A percentile compares a stretch with the other conserved stretches of the same genome.
Evolutionary conservation across 2,888 invertebrate species (phyloP).

Genomic region (Tubulanus polymorphus): DNA sequence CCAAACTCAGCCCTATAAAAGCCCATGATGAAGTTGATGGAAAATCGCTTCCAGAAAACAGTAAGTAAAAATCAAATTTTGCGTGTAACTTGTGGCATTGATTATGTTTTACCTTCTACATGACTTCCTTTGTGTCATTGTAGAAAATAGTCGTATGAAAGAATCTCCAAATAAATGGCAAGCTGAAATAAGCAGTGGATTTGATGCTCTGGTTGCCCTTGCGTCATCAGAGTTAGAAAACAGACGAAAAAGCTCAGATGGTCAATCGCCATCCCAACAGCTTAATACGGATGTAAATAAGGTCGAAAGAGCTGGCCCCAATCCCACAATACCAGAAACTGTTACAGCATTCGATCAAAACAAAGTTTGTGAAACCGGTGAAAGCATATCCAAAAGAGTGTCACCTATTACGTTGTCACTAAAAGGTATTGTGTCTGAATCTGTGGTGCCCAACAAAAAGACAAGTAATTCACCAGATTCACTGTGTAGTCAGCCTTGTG

Average conservation of each 20-base stretch:
- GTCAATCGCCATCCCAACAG: background rate
- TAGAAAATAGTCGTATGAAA: too few relatives aligned
- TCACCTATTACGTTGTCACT: too few relatives aligned
- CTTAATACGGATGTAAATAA: background rate
- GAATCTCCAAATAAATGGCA: slow-evolving; percentile 63
- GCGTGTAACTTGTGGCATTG: too few relatives aligned
- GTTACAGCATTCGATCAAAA: background rate
- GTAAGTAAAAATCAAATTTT: too few relatives aligned
- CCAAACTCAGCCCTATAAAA: too few relatives aligned
- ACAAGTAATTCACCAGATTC: background rate
- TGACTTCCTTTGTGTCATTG: too few relatives aligned
- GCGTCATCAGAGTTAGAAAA: slow-evolving; percentile 76
- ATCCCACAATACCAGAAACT: background rate
- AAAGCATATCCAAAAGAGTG: too few relatives aligned
- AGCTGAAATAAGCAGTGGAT: slow-evolving; percentile 86
- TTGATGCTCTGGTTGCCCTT: slow-evolving; percentile 88
- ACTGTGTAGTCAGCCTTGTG: background rate
- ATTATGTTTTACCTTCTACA: too few relatives aligned
- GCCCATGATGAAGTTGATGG: too few relatives aligned
- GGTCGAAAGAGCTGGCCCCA: too few relatives aligned
- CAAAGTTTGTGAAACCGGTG: background rate
- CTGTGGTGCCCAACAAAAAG: background rate
- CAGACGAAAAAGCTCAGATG: background rate
- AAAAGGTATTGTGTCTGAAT: background rate
- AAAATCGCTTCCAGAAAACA: too few relatives aligned